Base-by-base conservation (phyloP, 2,888 invertebrate species). In the Halictus ligatus region DNA sequence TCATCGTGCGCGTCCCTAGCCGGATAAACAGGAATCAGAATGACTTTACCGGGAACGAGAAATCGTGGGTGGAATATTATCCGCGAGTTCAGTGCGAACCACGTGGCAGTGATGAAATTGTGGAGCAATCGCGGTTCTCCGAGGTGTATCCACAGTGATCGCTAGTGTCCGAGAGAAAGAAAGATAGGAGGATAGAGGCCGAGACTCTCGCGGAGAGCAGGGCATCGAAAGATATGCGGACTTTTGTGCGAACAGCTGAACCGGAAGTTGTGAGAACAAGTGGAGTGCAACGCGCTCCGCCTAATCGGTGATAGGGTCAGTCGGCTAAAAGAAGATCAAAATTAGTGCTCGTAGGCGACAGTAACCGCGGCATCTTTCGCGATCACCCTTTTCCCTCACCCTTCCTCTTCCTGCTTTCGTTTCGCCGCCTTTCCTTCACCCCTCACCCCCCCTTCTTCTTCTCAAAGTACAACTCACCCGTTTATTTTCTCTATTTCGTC, bases 271-370 rank as follows among this genome's bases (percentile, higher is more conserved):
- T 87, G 88, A 90, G 88, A 88, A 83, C 85, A 85, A 88, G 83
- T 81, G 84, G 86, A 85, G 88, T 88, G 89, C 84, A 86, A 83
- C 89, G 90, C 84, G 92, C 84, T 79, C 90, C 91, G 77, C 88
- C 90, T 85, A 92, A 91, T 92, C 91, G 90, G 83, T 91, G 91
- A 90, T 92, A 89, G 89, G 89, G 87, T 89, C 88, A 84, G 81
- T 89, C 81, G 85, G 88, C 79, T 90, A 78, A 89, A 85, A 75
- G 58, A 81, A 85, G 80, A 81, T 50, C 77, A 80, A 67, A 80
- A 80, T 84, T 79, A 64, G 71, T 75, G 54, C 80, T 80, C 64
- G 64, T 40, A 75, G 60, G 60, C 78, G 76, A 85, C 77, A 75
- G 83, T 72, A 76, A 79, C 88, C 88, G 80, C 75, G 83, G 78